Conservation (phyloP, 1,140 invertebrate species). For the Drosophila eugracilis region DNA sequence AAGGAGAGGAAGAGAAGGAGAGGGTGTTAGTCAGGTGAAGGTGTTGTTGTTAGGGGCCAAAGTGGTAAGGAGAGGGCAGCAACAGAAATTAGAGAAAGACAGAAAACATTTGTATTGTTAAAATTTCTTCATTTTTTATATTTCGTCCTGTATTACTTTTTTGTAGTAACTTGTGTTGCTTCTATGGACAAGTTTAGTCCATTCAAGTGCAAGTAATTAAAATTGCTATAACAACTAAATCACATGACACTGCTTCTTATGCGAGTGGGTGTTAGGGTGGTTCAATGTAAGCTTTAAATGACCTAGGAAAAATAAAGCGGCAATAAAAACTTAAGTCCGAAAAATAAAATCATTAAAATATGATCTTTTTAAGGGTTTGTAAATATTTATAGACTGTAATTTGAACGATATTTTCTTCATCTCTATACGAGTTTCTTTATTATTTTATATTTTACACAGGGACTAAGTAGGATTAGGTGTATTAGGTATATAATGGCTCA, state of each 20-base stretch:
- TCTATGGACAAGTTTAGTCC: background rate
- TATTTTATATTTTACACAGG: too few species aligned
- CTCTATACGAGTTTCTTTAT: too few species aligned
- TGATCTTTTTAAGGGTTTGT: too few species aligned
- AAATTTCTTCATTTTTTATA: slow-evolving; percentile 52
- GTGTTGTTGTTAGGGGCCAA: slow-evolving; percentile 70
- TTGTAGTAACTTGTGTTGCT: slow-evolving; percentile 15
- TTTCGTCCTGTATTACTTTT: slow-evolving; percentile 52
- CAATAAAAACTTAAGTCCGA: background rate
- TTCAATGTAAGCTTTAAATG: background rate
- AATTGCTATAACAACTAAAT: slow-evolving; percentile 79
- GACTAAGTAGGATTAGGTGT: too few species aligned
- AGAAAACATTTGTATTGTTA: slow-evolving; percentile 70
- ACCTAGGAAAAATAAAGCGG: background rate
- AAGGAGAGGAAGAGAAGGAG: background rate
- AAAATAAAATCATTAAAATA: too few species aligned
- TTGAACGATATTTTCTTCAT: too few species aligned
- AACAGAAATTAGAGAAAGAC: slow-evolving; percentile 3
- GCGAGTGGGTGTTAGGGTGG: slow-evolving; percentile 5
- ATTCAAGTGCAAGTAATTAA: slow-evolving; percentile 75
- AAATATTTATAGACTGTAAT: too few species aligned
- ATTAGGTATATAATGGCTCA: too few species aligned
- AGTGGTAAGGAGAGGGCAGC: slow-evolving; percentile 57
- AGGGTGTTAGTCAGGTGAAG: slow-evolving; percentile 55
- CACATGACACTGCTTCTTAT: slow-evolving; percentile 45